These are phyloP conservation scores for Baryphthengus martii DNA, from an alignment of 2,113 vertebrate species.

Conservation along the genomic window DNA sequence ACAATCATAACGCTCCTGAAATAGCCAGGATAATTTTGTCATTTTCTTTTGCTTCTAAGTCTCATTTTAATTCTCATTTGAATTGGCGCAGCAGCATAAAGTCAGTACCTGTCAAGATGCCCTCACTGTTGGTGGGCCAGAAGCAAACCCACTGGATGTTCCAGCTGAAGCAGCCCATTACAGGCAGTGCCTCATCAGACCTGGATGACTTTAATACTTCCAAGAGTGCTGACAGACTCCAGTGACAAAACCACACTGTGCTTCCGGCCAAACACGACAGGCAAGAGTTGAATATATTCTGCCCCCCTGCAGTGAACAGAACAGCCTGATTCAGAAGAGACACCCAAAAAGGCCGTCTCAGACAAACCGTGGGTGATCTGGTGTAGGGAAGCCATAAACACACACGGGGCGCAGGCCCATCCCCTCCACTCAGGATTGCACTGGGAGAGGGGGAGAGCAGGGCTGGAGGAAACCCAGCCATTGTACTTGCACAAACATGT, in stretches of 20 bases:
- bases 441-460: background rate
- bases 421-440: background rate
- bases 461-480: slow-evolving; percentile 29
- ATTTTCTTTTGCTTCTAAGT: background rate
- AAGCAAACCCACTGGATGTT: background rate
- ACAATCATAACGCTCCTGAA: background rate
- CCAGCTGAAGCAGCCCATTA: background rate
- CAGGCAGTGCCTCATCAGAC: background rate
- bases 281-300: background rate
- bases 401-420: background rate
- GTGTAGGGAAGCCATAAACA: background rate
- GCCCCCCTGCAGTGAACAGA: background rate
- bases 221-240: background rate
- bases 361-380: accelerated
- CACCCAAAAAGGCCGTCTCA: background rate
- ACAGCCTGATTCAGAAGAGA: background rate
- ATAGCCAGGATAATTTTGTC: background rate
- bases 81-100: background rate
- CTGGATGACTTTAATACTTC: background rate
- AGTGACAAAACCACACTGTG: background rate
- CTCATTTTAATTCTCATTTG: background rate
- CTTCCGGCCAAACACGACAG: background rate
- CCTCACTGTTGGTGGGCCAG: background rate
- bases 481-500: slow-evolving; percentile 9
- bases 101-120: background rate